These are phyloP conservation scores for Amiota communis DNA, from an alignment of 2,888 invertebrate genomes.

Conservation along the genomic window DNA sequence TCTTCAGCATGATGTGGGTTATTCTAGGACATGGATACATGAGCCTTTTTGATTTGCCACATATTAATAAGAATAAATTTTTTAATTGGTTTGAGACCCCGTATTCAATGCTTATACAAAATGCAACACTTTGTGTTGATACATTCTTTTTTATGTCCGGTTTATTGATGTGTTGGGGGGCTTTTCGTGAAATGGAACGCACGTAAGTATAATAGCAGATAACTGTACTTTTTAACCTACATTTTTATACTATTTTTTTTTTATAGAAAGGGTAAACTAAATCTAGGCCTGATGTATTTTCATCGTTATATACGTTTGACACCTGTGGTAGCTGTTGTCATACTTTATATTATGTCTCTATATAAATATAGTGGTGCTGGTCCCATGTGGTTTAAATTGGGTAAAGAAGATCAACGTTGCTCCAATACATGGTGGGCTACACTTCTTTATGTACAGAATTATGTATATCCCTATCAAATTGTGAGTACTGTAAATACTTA, in stretches of 20 bases:
- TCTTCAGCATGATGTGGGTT: slow-evolving; percentile 75
- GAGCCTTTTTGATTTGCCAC: slow-evolving; percentile 70
- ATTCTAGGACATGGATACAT: slow-evolving; percentile 73
- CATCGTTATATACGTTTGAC: slow-evolving; percentile 75
- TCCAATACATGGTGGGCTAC: slow-evolving; percentile 74
- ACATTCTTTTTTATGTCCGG: slow-evolving; percentile 80
- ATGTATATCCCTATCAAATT: slow-evolving; percentile 66
- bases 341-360: slow-evolving; percentile 74
- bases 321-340: slow-evolving; percentile 75
- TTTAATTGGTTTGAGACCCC: slow-evolving; percentile 69
- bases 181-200: slow-evolving; percentile 71
- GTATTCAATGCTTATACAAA: slow-evolving; percentile 69
- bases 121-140: slow-evolving; percentile 77
- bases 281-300: slow-evolving; percentile 71
- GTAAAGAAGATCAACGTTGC: slow-evolving; percentile 69
- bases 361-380: slow-evolving; percentile 75
- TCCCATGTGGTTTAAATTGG: slow-evolving; percentile 74
- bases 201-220: slow-evolving; percentile 52
- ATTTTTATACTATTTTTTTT: slow-evolving; percentile 18
- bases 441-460: slow-evolving; percentile 75
- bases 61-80: slow-evolving; percentile 64
- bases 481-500: slow-evolving; percentile 53
- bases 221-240: not conserved
- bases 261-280: slow-evolving; percentile 65
- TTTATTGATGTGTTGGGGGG: slow-evolving; percentile 74